A percentile compares a stretch with the other conserved stretches of the same genome.
phyloP scores from a whole-genome alignment of 2,113 vertebrate species.

The Eolophus roseicapilla region DNA sequence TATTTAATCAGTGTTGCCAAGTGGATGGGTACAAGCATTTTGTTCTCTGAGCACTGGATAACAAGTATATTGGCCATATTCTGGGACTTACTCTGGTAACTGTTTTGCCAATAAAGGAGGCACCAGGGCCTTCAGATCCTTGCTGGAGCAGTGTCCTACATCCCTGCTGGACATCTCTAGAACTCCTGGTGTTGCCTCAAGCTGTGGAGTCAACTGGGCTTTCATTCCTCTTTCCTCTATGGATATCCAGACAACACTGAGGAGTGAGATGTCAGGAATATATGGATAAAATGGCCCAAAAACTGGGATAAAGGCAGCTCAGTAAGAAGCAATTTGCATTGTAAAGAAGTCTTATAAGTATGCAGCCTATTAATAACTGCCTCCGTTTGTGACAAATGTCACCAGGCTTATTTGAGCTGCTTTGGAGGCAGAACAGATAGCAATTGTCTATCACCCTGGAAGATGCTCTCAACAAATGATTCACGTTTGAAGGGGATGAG shows the following conservation, averaged over 20 bases:
- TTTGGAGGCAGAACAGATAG: not conserved
- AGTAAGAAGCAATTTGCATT: conserved; percentile 44
- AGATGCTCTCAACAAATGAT: conserved; percentile 2
- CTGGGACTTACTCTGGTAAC: not conserved
- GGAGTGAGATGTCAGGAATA: not conserved
- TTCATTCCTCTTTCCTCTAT: not conserved
- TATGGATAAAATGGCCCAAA: not conserved
- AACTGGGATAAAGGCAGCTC: not conserved
- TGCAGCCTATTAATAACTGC: conserved; percentile 52
- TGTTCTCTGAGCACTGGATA: not conserved
- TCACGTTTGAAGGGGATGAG: not conserved
- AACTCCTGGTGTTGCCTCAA: not conserved
- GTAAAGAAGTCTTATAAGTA: conserved; percentile 43
- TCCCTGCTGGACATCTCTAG: not conserved
- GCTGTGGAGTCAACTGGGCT: not conserved
- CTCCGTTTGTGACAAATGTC: conserved; percentile 46
- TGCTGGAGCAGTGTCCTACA: not conserved
- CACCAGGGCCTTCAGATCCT: not conserved
- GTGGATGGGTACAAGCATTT: not conserved
- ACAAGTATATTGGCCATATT: not conserved
- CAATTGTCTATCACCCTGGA: not conserved
- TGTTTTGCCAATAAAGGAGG: not conserved
- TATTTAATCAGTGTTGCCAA: not conserved
- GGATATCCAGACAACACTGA: not conserved
- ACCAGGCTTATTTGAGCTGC: conserved; percentile 47